Evolutionary conservation across 2,888 invertebrate genomes (phyloP), one percentile per base, ranked within the genome.

Genomic region (Baronia brevicornis): DNA sequence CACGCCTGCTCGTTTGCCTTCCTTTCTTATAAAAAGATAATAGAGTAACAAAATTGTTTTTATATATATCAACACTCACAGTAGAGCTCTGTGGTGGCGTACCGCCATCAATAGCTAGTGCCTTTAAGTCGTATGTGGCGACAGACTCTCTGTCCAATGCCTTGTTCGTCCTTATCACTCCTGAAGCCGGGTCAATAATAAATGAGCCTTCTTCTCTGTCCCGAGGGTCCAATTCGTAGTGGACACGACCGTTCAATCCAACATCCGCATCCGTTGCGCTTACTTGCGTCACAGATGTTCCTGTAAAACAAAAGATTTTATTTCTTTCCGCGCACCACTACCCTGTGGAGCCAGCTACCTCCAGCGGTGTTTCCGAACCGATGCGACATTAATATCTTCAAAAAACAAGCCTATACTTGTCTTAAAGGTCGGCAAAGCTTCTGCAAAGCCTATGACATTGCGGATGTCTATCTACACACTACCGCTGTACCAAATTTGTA

Each of bases 61-160:
- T 7, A 19, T 7, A 19, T 7, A 19, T 19, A 7, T 19, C 19
- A 21, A 31, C 25, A 63, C 71, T 64, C 50, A 82, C 82, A 20
- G 75, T 74, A 8, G 90, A 90, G 21, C 29, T 29, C 21, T 91
- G 77, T 0, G 91, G 84, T 0, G 96, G 95, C 0, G 90, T 89
- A 1, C 98, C 98, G 26, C 93, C 89, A 68, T 99, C 99, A 11
- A 95, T 89, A 0, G 98, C 98, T 28, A 92, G 84, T 0, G 96
- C 97, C 39, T 90, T 90, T 29, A 98, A 67, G 44, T 93, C 91
- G 59, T 98, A 98, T 3, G 89, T 87, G 0, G 95, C 90, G 0
- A 91, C 91, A 0, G 92, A 93, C 70, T 99, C 99, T 14, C 98
- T 85, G 65, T 99, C 99, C 37, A 99, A 66, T 0, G 91, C 89